A percentile compares a stretch with the other conserved stretches of the same genome.
phyloP scores from a whole-genome alignment of 1,140 invertebrate species.

The Ditylenchus dipsaci region DNA sequence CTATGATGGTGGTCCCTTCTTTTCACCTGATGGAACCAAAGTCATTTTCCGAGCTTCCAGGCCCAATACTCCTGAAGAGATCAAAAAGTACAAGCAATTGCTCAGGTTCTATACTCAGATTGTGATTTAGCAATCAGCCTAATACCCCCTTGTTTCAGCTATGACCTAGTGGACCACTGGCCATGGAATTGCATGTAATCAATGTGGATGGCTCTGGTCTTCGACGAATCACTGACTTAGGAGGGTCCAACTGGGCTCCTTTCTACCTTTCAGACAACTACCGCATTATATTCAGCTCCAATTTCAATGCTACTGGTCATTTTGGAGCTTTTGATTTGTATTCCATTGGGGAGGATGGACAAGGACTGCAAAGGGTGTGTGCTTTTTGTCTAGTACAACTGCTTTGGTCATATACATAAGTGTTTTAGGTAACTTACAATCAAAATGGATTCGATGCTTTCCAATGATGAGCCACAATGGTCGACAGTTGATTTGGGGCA shows the following conservation, averaged over 20 bases:
- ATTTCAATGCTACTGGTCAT: constrained; percentile 33
- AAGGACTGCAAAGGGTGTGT: constrained; percentile 24
- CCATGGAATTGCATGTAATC: constrained; percentile 33
- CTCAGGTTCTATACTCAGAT: constrained; percentile 25
- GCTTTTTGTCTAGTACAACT: background rate
- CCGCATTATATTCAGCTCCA: constrained; percentile 34
- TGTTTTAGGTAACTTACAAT: constrained; percentile 29
- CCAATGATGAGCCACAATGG: constrained; percentile 30
- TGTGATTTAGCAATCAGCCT: constrained; percentile 1
- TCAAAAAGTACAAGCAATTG: constrained; percentile 35
- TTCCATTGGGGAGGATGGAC: constrained; percentile 28
- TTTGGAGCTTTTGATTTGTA: constrained; percentile 37
- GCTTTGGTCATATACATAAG: background rate
- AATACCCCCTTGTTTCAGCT: constrained; percentile 11
- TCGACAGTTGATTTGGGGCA: constrained; percentile 28
- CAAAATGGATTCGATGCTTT: constrained; percentile 30
- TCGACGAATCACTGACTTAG: constrained; percentile 27
- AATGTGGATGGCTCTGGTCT: constrained; percentile 31
- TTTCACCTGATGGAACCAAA: constrained; percentile 36
- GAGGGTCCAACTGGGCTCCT: constrained; percentile 38
- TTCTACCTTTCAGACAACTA: constrained; percentile 33
- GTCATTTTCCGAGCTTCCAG: constrained; percentile 32
- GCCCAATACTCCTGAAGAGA: constrained; percentile 27
- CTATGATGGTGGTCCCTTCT: constrained; percentile 39
- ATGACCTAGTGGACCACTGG: constrained; percentile 35